Evolutionary conservation across 2,888 invertebrate species (phyloP).

Genomic region (Eurytoma adleriae): DNA sequence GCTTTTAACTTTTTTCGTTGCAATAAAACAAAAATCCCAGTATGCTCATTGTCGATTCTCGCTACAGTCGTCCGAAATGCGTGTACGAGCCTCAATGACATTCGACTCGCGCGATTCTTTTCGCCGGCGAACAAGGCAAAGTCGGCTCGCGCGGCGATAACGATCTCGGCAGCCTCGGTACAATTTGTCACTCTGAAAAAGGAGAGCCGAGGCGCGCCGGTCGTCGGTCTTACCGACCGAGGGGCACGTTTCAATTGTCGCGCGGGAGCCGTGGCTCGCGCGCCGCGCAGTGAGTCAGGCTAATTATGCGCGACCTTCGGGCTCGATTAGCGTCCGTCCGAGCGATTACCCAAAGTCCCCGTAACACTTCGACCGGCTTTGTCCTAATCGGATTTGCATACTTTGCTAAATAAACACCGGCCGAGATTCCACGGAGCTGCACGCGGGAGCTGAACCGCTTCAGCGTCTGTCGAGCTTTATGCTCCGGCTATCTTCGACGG

Average conservation of each 20-base stretch:
- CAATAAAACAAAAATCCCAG: too few species aligned
- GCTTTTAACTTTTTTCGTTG: too few species aligned
- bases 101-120: neutral
- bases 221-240: too few species aligned
- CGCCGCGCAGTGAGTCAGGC: conserved; percentile 18
- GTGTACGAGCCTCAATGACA: neutral
- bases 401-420: conserved; percentile 35
- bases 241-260: too few species aligned
- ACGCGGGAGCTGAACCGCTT: too few species aligned
- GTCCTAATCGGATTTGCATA: conserved; percentile 47
- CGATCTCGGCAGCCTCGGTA: too few species aligned
- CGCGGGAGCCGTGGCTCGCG: neutral
- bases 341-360: conserved; percentile 38
- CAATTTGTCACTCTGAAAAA: neutral
- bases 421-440: too few species aligned
- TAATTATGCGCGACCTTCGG: conserved; percentile 44
- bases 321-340: conserved; percentile 36
- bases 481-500: too few species aligned
- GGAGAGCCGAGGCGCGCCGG: neutral
- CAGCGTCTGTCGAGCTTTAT: too few species aligned
- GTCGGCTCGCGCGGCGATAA: too few species aligned
- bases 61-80: neutral
- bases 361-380: conserved; percentile 44
- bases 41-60: too few species aligned
- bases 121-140: neutral